Evolutionary conservation across 2,113 vertebrate genomes (phyloP).

Genomic region (Scolopax mira): DNA sequence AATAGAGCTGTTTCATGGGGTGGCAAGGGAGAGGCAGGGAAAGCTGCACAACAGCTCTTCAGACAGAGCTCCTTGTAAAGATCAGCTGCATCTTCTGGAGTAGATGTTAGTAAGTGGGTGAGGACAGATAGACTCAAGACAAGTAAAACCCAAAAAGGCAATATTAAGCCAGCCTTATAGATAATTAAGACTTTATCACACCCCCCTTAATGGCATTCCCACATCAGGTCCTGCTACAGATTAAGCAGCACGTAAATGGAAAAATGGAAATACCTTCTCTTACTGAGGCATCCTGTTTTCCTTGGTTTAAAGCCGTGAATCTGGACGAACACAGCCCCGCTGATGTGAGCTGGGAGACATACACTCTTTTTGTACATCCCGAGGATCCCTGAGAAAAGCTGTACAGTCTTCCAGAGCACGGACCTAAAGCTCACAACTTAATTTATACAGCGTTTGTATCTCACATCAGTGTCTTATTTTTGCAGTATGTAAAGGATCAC

Average conservation of each 20-base stretch:
- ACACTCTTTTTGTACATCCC: background rate
- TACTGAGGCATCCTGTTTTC: background rate
- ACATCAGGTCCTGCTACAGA: background rate
- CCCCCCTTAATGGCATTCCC: background rate
- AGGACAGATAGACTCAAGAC: background rate
- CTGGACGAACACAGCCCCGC: background rate
- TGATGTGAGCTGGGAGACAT: background rate
- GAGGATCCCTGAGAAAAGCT: background rate
- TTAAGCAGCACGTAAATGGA: background rate
- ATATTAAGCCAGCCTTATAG: background rate
- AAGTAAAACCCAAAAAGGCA: background rate
- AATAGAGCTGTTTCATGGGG: fast-evolving
- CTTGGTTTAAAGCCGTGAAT: background rate
- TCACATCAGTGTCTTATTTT: background rate
- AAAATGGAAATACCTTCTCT: background rate
- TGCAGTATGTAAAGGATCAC: background rate
- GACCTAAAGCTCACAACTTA: background rate
- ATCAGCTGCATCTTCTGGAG: background rate
- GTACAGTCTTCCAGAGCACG: background rate
- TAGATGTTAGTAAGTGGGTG: background rate
- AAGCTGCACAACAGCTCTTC: background rate
- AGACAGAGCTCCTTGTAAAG: background rate
- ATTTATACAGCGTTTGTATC: background rate
- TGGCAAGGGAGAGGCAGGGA: background rate
- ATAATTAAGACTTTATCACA: background rate